phyloP scores from a whole-genome alignment of 2,113 vertebrate genomes.

The Bothrops jararaca region DNA sequence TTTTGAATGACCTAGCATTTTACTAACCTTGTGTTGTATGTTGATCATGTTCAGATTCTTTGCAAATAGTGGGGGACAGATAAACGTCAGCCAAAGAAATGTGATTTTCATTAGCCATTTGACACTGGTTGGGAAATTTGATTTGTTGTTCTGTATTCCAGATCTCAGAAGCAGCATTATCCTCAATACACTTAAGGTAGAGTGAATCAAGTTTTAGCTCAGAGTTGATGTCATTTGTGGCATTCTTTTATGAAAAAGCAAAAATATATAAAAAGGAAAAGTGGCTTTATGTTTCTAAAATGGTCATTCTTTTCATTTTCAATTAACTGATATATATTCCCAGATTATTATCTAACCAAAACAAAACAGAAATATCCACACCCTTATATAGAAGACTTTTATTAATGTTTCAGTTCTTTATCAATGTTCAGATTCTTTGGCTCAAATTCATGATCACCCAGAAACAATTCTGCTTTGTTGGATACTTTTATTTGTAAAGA shows the following conservation, averaged over 20 bases:
- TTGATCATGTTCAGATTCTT: conserved; percentile 41
- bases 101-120: conserved; percentile 41
- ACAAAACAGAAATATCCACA: neutral
- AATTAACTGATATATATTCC: neutral
- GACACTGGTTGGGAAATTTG: conserved; percentile 60
- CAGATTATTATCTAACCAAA: neutral
- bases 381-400: neutral
- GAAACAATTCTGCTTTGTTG: neutral
- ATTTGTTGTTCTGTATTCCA: conserved; percentile 50
- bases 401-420: neutral
- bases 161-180: conserved; percentile 48
- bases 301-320: neutral
- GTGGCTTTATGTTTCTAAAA: neutral
- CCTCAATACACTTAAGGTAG: conserved; percentile 51
- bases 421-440: neutral
- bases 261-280: neutral
- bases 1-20: neutral
- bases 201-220: conserved; percentile 56
- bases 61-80: conserved; percentile 73
- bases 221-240: conserved; percentile 34
- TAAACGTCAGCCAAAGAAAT: conserved; percentile 71
- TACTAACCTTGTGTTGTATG: conserved; percentile 53
- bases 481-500: neutral
- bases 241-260: conserved; percentile 60
- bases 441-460: neutral